Base-by-base conservation (phyloP, 2,113 vertebrate genomes). In the Gopherus evgoodei region DNA sequence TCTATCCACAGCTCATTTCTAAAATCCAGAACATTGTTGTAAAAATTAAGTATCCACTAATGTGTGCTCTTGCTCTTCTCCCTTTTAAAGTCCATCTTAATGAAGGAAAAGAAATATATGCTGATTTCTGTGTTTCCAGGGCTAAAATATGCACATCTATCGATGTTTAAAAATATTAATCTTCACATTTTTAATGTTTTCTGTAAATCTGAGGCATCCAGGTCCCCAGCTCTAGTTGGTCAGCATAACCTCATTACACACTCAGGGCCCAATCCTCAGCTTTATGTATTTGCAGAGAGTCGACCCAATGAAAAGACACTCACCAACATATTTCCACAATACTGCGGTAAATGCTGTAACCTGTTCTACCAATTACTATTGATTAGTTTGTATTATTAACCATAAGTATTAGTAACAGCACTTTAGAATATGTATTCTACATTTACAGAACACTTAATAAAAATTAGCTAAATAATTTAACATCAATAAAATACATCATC, bases 241-340 rank as follows among this genome's bases (percentile, higher is more conserved):
- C 9, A 50, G 6, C 19, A 5, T 62, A 59, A 81, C 52, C 2
- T 29, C 91, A 86, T 87, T 78, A 76, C 56, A 92, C 7, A 1
- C 1, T 1, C 38, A 1, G 72, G 10, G 50, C 47, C 83, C 50
- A 49, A 1, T 38, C 5, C 82, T 91, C 31, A n/a, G 4, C 25
- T 80, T 57, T 54, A 9, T 54, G 31, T 59, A 1, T 93, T 76
- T 87, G 38, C 17, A 86, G 57, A 83, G 84, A 4, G 3, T 42
- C 7, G 19, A 5, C 35, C 5, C 21, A 92, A 69, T 3, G 2
- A 84, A 9, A 3, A 82, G 50, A 47, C 0, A 0, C 0, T 22
- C 49, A 65, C 0, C 62, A 38, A 65, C 83, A 3, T 17, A 8
- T 11, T 86, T 16, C 57, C 22, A 35, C 62, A 35, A 17, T 65